phyloP scores from a whole-genome alignment of 2,113 vertebrate genomes.

The Genyomyrus donnyi region DNA sequence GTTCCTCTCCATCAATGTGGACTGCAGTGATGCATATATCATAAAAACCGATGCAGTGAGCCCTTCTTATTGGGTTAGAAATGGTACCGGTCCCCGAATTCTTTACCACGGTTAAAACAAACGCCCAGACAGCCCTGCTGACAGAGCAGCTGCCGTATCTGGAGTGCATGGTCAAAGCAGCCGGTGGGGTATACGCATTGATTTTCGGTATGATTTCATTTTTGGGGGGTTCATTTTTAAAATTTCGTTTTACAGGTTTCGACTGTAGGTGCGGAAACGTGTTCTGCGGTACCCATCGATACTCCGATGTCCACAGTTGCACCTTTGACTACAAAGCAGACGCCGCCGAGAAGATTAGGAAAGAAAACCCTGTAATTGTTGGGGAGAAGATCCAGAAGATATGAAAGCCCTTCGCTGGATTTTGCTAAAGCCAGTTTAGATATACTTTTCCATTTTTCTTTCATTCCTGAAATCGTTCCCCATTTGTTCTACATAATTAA shows the following conservation, averaged over 20 bases:
- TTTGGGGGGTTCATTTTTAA: background rate
- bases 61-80: background rate
- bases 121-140: background rate
- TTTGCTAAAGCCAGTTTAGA: conserved; percentile 45
- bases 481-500: conserved; percentile 63
- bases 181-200: background rate
- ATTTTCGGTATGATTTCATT: background rate
- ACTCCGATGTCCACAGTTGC: conserved; percentile 79
- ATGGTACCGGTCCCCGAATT: background rate
- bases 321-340: conserved; percentile 85
- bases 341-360: conserved; percentile 82
- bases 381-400: conserved; percentile 87
- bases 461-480: conserved; percentile 39
- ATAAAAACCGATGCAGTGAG: background rate
- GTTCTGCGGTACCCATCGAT: conserved; percentile 77
- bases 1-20: background rate
- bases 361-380: conserved; percentile 82
- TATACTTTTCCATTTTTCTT: conserved; percentile 34
- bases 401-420: conserved; percentile 61
- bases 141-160: background rate
- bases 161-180: background rate
- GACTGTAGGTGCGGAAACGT: conserved; percentile 79
- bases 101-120: background rate
- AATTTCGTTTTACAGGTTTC: conserved; percentile 64
- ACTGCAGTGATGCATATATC: background rate